Conservation (phyloP, 1,140 invertebrate species). For the Bombus soroeensis region DNA sequence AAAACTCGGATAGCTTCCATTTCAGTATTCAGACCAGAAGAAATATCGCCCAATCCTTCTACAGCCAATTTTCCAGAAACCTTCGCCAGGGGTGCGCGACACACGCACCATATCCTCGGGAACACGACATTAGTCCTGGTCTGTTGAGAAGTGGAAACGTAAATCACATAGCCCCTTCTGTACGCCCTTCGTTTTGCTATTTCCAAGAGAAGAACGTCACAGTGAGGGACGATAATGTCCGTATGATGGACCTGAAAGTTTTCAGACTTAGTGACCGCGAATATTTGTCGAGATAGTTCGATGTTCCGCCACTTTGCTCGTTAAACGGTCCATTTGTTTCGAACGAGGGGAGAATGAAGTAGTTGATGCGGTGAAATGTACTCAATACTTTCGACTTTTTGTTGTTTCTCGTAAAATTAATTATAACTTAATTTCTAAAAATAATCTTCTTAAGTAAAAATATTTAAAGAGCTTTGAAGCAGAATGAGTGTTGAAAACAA, state of each 20-base stretch:
- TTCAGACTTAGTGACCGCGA: constrained; percentile 22
- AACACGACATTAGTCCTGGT: constrained; percentile 31
- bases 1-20: constrained; percentile 44
- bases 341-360: not conserved
- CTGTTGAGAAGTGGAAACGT: constrained; percentile 42
- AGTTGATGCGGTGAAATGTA: not conserved
- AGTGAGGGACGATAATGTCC: constrained; percentile 39
- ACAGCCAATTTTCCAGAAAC: constrained; percentile 34
- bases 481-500: not conserved
- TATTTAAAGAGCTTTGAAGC: not conserved
- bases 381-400: not conserved
- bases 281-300: constrained; percentile 23
- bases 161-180: constrained; percentile 28
- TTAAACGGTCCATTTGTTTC: not conserved
- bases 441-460: not conserved
- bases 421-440: too few species aligned
- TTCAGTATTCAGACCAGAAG: constrained; percentile 26
- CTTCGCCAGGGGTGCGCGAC: not conserved
- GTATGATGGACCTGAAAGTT: constrained; percentile 35
- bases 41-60: constrained; percentile 45
- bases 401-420: not conserved
- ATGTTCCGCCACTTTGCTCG: not conserved
- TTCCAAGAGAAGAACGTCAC: not conserved
- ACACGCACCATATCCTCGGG: not conserved
- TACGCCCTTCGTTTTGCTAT: not conserved